Conservation (phyloP, 53 echinoderm and acorn worm genomes). For the Antedon mediterranea region DNA sequence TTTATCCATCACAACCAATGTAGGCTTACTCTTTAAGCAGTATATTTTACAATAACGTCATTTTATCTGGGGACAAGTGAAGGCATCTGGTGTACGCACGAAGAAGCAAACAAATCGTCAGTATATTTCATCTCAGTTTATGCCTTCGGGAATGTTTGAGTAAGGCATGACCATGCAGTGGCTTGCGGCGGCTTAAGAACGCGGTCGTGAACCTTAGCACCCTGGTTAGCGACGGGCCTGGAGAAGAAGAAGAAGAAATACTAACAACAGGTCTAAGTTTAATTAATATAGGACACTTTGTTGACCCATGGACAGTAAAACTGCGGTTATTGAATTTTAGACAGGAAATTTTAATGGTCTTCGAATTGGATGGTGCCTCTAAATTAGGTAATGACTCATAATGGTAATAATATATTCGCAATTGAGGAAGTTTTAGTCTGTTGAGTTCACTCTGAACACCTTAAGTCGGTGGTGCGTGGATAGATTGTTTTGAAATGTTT, state of each 20-base stretch:
- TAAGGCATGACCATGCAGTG: neutral
- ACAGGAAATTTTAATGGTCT: neutral
- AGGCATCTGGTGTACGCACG: neutral
- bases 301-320: neutral
- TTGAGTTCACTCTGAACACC: neutral
- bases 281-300: neutral
- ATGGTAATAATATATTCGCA: neutral
- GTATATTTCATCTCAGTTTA: neutral
- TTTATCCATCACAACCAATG: too few relatives aligned
- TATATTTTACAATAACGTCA: too few relatives aligned
- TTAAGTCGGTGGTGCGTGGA: neutral
- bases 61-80: neutral
- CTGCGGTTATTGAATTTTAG: neutral
- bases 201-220: neutral
- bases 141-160: neutral
- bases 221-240: neutral
- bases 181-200: neutral
- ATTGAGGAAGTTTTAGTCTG: neutral
- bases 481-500: neutral
- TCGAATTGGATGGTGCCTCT: neutral
- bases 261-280: too few relatives aligned
- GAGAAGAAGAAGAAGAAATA: neutral
- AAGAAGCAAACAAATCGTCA: neutral
- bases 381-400: neutral
- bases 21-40: too few relatives aligned